Conservation (phyloP, 2,888 invertebrate genomes). For the Nomada hirtipes region DNA sequence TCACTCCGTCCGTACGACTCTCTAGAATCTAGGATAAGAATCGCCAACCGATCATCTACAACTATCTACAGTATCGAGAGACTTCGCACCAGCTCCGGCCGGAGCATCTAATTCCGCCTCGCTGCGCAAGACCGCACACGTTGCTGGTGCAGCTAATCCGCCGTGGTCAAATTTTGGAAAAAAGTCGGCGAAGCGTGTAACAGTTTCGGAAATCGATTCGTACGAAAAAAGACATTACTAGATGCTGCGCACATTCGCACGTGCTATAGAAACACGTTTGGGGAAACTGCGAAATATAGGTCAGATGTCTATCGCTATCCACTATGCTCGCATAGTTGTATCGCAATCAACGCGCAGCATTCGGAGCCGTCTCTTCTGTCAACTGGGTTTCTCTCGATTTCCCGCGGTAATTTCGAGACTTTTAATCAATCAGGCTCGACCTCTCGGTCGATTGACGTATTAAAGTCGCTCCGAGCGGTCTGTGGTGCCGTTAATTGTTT, state of each 20-base stretch:
- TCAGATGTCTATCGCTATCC: too few species aligned
- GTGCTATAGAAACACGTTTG: neutral
- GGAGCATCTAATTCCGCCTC: too few species aligned
- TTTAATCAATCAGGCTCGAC: constrained; percentile 43
- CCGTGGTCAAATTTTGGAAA: too few species aligned
- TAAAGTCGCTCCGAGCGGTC: constrained; percentile 26
- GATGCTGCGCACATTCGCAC: too few species aligned
- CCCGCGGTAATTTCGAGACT: constrained; percentile 51
- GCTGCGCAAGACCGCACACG: too few species aligned
- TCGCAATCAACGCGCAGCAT: neutral
- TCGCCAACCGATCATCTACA: constrained; percentile 52
- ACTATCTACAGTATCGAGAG: neutral
- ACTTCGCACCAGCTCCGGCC: too few species aligned
- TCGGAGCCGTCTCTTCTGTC: neutral
- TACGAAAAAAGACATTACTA: too few species aligned
- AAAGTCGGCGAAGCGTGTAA: too few species aligned
- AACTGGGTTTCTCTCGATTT: constrained; percentile 28
- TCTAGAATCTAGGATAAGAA: constrained; percentile 68
- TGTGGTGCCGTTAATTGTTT: constrained; percentile 37
- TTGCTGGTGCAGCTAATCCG: too few species aligned
- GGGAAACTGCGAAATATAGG: too few species aligned
- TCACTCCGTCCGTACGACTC: constrained; percentile 70
- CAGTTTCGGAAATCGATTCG: too few species aligned
- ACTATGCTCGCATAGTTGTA: too few species aligned
- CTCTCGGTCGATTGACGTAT: constrained; percentile 42